Evolutionary conservation across 2,888 invertebrate species (phyloP).

Genomic region (Kryphioiulus occultus): DNA sequence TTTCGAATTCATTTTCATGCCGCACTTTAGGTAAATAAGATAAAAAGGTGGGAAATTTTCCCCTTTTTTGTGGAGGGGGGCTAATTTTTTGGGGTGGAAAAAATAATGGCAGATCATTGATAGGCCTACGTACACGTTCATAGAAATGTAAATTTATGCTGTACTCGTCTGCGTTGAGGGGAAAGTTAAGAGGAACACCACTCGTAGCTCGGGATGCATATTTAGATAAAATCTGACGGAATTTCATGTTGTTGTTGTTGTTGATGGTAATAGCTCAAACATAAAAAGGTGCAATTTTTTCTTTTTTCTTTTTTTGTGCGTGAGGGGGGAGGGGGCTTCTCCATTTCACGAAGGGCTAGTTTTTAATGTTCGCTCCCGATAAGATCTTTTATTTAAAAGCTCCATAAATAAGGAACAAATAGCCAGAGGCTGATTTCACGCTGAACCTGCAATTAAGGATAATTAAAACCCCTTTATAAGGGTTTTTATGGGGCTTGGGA

Average conservation of each 20-base stretch:
- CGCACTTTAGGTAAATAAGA: background rate
- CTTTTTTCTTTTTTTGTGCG: background rate
- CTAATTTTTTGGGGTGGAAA: background rate
- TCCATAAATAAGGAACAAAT: conserved; percentile 36
- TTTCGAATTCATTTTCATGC: conserved; percentile 31
- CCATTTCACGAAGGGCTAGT: conserved; percentile 28
- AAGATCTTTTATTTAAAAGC: conserved; percentile 43
- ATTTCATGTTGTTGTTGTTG: conserved; percentile 28
- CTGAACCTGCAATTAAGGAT: conserved; percentile 50
- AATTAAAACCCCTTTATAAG: conserved; percentile 43
- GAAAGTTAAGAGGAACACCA: background rate
- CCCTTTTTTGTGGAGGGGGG: background rate
- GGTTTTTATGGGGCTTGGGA: conserved; percentile 13
- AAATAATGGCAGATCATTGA: conserved; percentile 31
- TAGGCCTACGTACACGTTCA: conserved; percentile 19
- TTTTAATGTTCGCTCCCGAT: conserved; percentile 39
- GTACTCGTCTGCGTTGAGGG: background rate
- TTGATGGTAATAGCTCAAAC: conserved; percentile 31
- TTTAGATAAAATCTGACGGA: conserved; percentile 31
- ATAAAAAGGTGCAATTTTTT: conserved; percentile 35
- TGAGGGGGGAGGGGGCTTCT: background rate
- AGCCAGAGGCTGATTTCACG: conserved; percentile 46
- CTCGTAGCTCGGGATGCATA: background rate
- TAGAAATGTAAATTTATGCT: conserved; percentile 17
- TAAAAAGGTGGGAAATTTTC: background rate